Evolutionary conservation across 2,888 invertebrate species (phyloP).

Genomic region (Mechanitis messenoides): DNA sequence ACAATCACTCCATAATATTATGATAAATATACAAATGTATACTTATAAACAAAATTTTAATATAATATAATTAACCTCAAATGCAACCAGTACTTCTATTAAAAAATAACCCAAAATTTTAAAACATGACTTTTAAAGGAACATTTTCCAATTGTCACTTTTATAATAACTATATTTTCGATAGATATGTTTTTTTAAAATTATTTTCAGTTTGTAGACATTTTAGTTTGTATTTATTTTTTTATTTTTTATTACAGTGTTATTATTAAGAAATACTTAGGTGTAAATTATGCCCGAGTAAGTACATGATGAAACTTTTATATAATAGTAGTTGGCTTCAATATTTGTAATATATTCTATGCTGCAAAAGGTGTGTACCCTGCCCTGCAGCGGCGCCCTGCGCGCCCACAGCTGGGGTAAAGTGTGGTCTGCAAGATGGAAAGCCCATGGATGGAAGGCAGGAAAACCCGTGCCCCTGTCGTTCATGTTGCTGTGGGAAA

Average conservation of each 20-base stretch:
- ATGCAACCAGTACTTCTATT: background rate
- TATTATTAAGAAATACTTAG: constrained; percentile 36
- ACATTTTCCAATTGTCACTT: constrained; percentile 48
- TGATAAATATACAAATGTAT: no score
- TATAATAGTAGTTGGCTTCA: no score
- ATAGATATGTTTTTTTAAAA: constrained; percentile 68
- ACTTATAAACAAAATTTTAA: background rate
- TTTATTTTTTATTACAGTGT: constrained; percentile 44
- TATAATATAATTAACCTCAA: background rate
- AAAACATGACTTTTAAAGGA: constrained; percentile 30
- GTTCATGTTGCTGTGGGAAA: constrained; percentile 62
- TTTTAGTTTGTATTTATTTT: constrained; percentile 55
- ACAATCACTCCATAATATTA: no score
- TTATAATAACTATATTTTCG: constrained; percentile 47
- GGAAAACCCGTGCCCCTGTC: constrained; percentile 53
- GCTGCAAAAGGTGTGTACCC: constrained; percentile 48
- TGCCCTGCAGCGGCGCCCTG: constrained; percentile 57
- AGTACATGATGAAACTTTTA: constrained; percentile 35
- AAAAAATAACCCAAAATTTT: constrained; percentile 16
- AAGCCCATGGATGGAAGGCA: constrained; percentile 50
- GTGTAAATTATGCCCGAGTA: constrained; percentile 68
- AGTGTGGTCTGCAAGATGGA: constrained; percentile 50
- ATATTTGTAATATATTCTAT: no score
- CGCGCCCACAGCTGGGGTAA: constrained; percentile 57
- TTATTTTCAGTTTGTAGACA: constrained; percentile 58